Evolutionary conservation across 2,888 invertebrate genomes (phyloP), one percentile per base, ranked within the genome.

Genomic region (Hartigia nigra): DNA sequence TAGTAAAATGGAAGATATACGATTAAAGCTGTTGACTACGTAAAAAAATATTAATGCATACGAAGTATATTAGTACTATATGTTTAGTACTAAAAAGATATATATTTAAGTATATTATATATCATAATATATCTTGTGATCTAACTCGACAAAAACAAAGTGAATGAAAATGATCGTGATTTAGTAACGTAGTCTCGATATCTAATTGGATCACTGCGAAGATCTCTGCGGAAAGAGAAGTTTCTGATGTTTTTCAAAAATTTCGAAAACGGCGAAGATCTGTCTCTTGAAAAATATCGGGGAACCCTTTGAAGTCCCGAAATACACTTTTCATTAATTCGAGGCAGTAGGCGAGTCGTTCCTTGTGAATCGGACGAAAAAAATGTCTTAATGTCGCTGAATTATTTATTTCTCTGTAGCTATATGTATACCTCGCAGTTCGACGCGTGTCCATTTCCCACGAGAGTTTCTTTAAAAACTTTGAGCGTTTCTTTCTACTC

Each of bases 301-400:
- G 23, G 23, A 55, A 55, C 23, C 14, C 55, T 55, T 55, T 55
- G 55, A 55, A 55, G 55, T 55, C 55, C 55, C 9, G 9, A 55
- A 55, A 55, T 23, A 55, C 55, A 55, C 14, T 55, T 55, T 55
- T 23, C 55, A 55, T 23, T 55, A 55, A 55, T 55, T 55, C 9
- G 23, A 23, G 9, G 23, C 23, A 55, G 39, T 39, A 39, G 39
- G 39, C 39, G 23, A 23, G 9, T 23, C 23, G 55, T 55, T 55
- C 5, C 5, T 1, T 35, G 23, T 55, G 2, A 9, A 55, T 55
- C 23, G 23, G 55, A 9, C 55, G 23, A 55, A 35, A 35, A 34
- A 72, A 72, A 32, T 72, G 31, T 72, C 72, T 72, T 31, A 72
- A 72, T 72, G 34, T 72, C 32, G 4, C 72, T 31, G 72, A 72